Evolutionary conservation across 2,797 vertebrate species (phyloP), one percentile per base, ranked within the genome.

Genomic region (Anguilla megastoma): DNA sequence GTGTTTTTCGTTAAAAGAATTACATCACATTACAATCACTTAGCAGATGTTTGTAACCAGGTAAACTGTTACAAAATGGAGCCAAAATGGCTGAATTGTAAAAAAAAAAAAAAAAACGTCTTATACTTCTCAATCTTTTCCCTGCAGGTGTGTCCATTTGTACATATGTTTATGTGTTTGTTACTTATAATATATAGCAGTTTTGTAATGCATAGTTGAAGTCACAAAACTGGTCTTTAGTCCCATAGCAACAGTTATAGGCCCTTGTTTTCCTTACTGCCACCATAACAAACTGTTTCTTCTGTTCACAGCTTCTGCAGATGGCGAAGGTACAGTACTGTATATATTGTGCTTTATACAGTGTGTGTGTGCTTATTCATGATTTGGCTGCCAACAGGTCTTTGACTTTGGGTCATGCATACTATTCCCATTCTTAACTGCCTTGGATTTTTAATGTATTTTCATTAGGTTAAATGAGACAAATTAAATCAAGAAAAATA

Each of bases 301-400:
- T 27, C 45, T 86, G 69, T 86, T 18, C 3, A 71, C 41, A 86
- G 85, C 41, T 12, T 48, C 10, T 52, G 10, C 36, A 27, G 16
- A 9, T 21, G 48, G 6, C 27, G 7, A 33, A 45, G 85, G 45
- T 86, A 86, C 27, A 27, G 85, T 86, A 86, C 27, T n/a, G 85
- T 86, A 21, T 52, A 27, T 85, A 18, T 66, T 66, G 7, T n/a
- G 36, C 52, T 4, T 54, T 74, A 74, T 74, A 14, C 36, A 79
- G 30, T 79, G 4, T 85, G n/a, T 56, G 24, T 56, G 24, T 56
- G 83, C 5, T 85, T 33, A 30, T 85, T 58, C 12, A 58, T 33
- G 27, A 56, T 14, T 85, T 50, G n/a, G 24, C 71, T 33, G 71
- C 9, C 33, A 14, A 24, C 41, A 82, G n/a, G 18, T 9, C 9